These are phyloP conservation scores for Diaprepes abbreviatus DNA, from an alignment of 2,888 invertebrate species.

Conservation along the genomic window DNA sequence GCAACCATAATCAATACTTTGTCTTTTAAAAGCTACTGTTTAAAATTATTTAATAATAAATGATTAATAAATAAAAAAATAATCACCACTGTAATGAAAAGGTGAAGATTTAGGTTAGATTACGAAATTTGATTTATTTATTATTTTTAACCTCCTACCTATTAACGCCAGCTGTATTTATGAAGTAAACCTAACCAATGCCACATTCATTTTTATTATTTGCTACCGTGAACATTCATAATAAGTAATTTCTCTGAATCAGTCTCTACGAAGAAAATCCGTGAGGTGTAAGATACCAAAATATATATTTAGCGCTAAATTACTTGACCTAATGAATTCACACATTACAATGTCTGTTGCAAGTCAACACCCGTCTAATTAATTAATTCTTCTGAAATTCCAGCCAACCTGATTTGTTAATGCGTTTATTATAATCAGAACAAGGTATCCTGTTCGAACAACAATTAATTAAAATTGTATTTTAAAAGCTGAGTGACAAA, in stretches of 20 bases:
- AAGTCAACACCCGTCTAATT: slow-evolving; percentile 10
- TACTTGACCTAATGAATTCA: slow-evolving; percentile 17
- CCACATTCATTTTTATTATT: slow-evolving; percentile 11
- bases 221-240: slow-evolving; percentile 15
- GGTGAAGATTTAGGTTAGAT: too few relatives aligned
- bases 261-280: slow-evolving; percentile 25
- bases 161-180: background rate
- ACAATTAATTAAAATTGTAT: too few relatives aligned
- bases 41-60: too few relatives aligned
- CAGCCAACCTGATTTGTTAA: slow-evolving; percentile 15
- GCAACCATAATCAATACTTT: too few relatives aligned
- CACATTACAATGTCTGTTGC: slow-evolving; percentile 9
- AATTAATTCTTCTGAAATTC: slow-evolving; percentile 26
- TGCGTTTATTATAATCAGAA: slow-evolving; percentile 1
- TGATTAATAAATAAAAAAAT: too few relatives aligned
- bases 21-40: too few relatives aligned
- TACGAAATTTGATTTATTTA: too few relatives aligned
- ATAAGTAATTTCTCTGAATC: slow-evolving; percentile 15
- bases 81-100: too few relatives aligned
- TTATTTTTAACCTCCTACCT: background rate
- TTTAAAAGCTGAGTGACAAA: too few relatives aligned
- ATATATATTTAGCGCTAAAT: slow-evolving; percentile 16
- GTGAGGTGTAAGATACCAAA: slow-evolving; percentile 31
- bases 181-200: slow-evolving; percentile 14
- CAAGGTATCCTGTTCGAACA: slow-evolving; percentile 21